These are phyloP conservation scores for Trichonephila inaurata DNA, from an alignment of 1,140 invertebrate species.

Conservation along the genomic window DNA sequence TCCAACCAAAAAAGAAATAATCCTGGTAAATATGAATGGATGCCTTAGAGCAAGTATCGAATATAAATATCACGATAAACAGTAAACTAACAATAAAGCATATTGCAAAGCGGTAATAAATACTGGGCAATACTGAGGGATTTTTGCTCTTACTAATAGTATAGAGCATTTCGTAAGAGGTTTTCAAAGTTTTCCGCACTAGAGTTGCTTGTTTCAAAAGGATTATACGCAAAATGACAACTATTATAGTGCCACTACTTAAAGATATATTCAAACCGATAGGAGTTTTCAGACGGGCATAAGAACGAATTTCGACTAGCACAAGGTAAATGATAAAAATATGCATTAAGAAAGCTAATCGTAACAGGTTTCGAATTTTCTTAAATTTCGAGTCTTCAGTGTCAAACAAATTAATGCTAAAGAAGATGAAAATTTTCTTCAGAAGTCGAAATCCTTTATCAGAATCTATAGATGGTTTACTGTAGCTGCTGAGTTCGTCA, in stretches of 20 bases:
- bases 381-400: not conserved
- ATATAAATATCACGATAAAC: not conserved
- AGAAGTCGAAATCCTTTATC: not conserved
- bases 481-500: not conserved
- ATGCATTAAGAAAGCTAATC: not conserved
- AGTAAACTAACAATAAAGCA: not conserved
- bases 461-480: not conserved
- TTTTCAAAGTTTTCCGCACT: not conserved
- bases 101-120: not conserved
- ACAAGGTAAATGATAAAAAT: conserved; percentile 14
- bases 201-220: not conserved
- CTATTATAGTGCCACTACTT: not conserved
- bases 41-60: not conserved
- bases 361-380: not conserved
- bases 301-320: not conserved
- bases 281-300: not conserved
- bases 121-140: not conserved
- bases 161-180: conserved; percentile 11
- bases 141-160: not conserved
- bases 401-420: not conserved
- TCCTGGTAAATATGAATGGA: not conserved
- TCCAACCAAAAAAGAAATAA: conserved; percentile 57
- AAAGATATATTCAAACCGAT: conserved; percentile 25
- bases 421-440: not conserved
- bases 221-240: not conserved